phyloP scores from a whole-genome alignment of 1,140 invertebrate genomes.

The Nebria ingens region DNA sequence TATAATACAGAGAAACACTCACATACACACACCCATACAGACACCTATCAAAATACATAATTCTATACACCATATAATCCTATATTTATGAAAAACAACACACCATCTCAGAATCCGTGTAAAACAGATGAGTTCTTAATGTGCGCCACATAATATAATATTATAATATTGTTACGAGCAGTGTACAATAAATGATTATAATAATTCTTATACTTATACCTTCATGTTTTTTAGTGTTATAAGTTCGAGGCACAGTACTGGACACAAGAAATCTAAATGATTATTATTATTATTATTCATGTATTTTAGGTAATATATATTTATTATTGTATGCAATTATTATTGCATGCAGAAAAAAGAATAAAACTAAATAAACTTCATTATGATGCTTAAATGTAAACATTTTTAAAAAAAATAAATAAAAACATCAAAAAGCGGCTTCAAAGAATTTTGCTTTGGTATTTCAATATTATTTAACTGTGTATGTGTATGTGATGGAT shows the following conservation, averaged over 20 bases:
- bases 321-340: slow-evolving; percentile 3
- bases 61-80: not conserved
- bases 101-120: too few relatives aligned
- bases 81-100: too few relatives aligned
- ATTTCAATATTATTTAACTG: not conserved
- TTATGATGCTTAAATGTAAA: slow-evolving; percentile 9
- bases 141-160: too few relatives aligned
- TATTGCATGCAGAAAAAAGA: not conserved
- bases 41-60: not conserved
- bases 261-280: not conserved
- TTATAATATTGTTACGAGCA: not conserved
- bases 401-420: slow-evolving; percentile 1
- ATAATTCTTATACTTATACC: not conserved
- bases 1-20: not conserved
- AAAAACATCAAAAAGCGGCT: slow-evolving; percentile 6
- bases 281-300: not conserved
- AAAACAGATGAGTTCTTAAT: too few relatives aligned
- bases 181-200: not conserved
- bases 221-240: not conserved
- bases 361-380: slow-evolving; percentile 3
- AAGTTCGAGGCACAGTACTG: not conserved
- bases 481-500: too few relatives aligned
- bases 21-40: not conserved
- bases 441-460: slow-evolving; percentile 2
- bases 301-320: slow-evolving; percentile 4